Evolutionary conservation across 2,888 invertebrate species (phyloP).

Genomic region (Cheilosia grossa): DNA sequence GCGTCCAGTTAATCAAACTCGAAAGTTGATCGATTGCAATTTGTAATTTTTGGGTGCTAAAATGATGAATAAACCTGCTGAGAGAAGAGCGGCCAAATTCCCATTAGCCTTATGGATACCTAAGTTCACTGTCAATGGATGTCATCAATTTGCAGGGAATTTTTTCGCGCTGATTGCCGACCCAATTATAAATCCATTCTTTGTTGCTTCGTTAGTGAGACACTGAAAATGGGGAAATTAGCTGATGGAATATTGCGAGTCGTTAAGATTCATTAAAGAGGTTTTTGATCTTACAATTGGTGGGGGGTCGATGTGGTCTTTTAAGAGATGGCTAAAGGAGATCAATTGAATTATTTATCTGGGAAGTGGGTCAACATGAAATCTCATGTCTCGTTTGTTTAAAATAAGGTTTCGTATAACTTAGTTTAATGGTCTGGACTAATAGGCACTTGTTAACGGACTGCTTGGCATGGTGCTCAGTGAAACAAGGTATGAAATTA

Average conservation of each 20-base stretch:
- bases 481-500: background rate
- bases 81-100: background rate
- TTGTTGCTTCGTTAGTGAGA: background rate
- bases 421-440: conserved; percentile 8
- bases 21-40: conserved; percentile 32
- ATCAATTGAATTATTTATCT: background rate
- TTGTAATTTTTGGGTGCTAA: conserved; percentile 6
- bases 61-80: background rate
- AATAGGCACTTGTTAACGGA: background rate
- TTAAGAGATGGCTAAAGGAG: background rate
- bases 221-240: background rate
- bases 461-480: background rate
- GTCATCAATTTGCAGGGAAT: background rate
- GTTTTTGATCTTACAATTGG: background rate
- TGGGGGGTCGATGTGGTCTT: background rate
- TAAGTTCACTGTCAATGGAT: background rate
- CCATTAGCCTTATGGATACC: background rate
- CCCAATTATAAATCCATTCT: conserved; percentile 1
- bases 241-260: conserved; percentile 1
- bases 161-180: background rate
- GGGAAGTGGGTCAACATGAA: no score
- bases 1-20: conserved; percentile 5
- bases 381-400: no score
- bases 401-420: background rate
- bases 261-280: conserved; percentile 5